Evolutionary conservation across 2,797 vertebrate genomes (phyloP).

Genomic region (Manis crassicaudata): DNA sequence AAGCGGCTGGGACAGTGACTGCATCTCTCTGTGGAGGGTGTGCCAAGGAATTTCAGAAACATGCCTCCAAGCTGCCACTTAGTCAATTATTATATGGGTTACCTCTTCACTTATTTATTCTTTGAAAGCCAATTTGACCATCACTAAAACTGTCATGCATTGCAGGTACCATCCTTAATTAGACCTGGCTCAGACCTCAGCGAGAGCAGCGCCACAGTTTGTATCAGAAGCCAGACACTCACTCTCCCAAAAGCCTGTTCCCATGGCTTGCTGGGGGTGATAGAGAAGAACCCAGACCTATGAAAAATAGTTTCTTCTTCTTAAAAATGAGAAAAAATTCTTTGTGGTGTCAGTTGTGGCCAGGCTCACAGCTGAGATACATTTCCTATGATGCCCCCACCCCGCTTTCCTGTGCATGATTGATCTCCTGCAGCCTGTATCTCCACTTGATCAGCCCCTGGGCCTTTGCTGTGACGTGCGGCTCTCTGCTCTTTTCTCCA

Average conservation of each 20-base stretch:
- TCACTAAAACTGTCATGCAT: background rate
- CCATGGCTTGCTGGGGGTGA: background rate
- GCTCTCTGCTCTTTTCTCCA: background rate
- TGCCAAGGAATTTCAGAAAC: background rate
- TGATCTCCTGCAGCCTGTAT: fast-evolving
- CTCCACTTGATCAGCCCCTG: background rate
- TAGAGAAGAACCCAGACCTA: background rate
- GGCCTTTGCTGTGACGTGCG: background rate
- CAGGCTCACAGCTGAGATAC: background rate
- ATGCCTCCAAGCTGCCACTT: background rate
- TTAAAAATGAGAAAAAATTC: background rate
- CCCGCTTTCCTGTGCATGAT: background rate
- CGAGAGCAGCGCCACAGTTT: background rate
- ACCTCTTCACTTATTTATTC: background rate
- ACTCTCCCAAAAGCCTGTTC: background rate
- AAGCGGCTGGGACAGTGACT: fast-evolving
- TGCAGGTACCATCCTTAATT: no score
- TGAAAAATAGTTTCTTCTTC: background rate
- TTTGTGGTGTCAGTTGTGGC: fast-evolving
- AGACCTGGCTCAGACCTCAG: background rate
- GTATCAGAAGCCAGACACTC: background rate
- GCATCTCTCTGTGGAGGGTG: background rate
- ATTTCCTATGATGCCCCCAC: fast-evolving
- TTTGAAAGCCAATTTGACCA: background rate
- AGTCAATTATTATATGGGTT: fast-evolving